phyloP scores from a whole-genome alignment of 1,140 invertebrate species.

The Bemisia tabaci region DNA sequence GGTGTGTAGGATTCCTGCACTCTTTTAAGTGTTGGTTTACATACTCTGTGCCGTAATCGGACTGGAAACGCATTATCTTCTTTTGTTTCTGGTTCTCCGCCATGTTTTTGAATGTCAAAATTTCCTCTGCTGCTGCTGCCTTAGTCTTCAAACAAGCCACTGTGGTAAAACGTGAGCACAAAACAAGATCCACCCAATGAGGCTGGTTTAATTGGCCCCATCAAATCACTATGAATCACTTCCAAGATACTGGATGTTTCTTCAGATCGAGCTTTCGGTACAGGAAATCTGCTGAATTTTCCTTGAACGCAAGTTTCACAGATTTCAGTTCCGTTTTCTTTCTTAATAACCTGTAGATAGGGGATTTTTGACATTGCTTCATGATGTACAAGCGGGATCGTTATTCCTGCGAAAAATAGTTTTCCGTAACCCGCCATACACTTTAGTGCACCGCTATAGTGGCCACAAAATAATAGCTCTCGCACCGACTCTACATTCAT shows the following conservation, averaged over 20 bases:
- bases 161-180: conserved; percentile 21
- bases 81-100: conserved; percentile 26
- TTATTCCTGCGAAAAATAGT: no score
- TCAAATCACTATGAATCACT: conserved; percentile 20
- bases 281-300: neutral
- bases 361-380: neutral
- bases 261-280: neutral
- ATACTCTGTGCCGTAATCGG: conserved; percentile 33
- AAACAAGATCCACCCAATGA: conserved; percentile 23
- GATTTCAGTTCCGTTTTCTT: conserved; percentile 1
- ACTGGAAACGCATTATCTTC: conserved; percentile 23
- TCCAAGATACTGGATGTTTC: neutral
- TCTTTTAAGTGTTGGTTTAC: conserved; percentile 11
- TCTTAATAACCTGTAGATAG: neutral
- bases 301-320: neutral
- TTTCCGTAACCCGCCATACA: no score
- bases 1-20: conserved; percentile 26
- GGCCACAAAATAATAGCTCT: no score
- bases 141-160: neutral
- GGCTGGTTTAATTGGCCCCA: conserved; percentile 20
- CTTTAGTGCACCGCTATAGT: no score
- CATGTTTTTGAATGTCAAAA: conserved; percentile 22
- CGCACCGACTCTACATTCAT: no score
- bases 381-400: no score
- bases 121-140: conserved; percentile 26